Evolutionary conservation across 2,888 invertebrate genomes (phyloP).

Genomic region (Torymus texanus): DNA sequence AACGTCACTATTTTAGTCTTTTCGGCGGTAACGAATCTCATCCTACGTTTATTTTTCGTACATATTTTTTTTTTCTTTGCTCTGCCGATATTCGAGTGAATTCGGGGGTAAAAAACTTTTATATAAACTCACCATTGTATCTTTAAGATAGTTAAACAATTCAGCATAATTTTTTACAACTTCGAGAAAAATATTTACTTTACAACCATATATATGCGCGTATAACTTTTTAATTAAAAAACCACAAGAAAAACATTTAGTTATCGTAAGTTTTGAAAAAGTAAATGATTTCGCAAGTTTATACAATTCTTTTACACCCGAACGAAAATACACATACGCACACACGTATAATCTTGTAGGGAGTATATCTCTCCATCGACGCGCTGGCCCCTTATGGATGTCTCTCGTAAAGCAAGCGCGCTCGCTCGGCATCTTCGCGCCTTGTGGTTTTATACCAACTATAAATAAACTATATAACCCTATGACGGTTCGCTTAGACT

Average conservation of each 20-base stretch:
- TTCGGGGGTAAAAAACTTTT: conserved; percentile 18
- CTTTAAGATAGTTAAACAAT: too few species aligned
- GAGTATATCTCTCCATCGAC: not conserved
- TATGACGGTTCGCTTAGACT: conserved; percentile 50
- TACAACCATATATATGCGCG: too few species aligned
- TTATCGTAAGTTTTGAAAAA: conserved; percentile 1
- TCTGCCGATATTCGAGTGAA: conserved; percentile 1
- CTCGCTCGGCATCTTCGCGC: conserved; percentile 21
- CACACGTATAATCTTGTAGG: not conserved
- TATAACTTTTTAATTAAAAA: too few species aligned
- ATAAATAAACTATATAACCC: conserved; percentile 52
- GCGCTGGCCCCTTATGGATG: not conserved
- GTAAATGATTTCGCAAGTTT: not conserved
- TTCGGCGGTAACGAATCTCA: conserved; percentile 49
- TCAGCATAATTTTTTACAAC: too few species aligned
- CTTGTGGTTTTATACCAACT: conserved; percentile 36
- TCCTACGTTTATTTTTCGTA: conserved; percentile 10
- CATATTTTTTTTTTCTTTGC: conserved; percentile 9
- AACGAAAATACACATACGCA: not conserved
- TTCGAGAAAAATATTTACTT: too few species aligned
- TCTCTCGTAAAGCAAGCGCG: conserved; percentile 1
- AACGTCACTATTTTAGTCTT: conserved; percentile 36
- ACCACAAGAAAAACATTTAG: too few species aligned
- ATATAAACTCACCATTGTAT: too few species aligned
- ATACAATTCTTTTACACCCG: conserved; percentile 30